Evolutionary conservation across 2,888 invertebrate genomes (phyloP), one percentile per base, ranked within the genome.

Genomic region (Myopa tessellatipennis): DNA sequence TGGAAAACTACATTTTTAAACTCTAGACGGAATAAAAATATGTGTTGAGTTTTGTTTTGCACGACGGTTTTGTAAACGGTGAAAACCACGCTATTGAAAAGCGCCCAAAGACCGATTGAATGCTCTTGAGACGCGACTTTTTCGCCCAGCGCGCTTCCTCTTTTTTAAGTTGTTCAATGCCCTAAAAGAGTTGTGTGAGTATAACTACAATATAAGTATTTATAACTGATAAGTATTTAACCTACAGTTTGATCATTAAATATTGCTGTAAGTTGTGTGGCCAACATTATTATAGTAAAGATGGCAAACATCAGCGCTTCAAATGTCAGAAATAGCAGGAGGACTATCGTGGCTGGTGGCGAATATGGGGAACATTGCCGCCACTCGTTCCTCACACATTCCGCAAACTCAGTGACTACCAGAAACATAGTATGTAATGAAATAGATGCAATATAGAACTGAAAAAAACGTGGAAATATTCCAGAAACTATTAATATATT

Each of bases 391-490:
- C 94, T 92, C 72, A 99, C 94, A 87, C 99, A 99, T 82, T 94
- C 94, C 79, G 98, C 93, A 88, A 99, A 98, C 90, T 99, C 98
- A 89, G 96, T 95, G 81, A 98, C 92, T 4, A 97, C 94, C 88
- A 99, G 91, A 85, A 96, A 94, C 83, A 99, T 92, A 16, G 98
- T 95, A 91, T 99, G 98, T 82, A 96, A 90, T 69, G 98, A 99
- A 90, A 99, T 95, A 76, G 95, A 92, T n/a, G 98, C 99, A 85
- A 99, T 98, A 90, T 99, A 99, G 89, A 99, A 94, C 98, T 98
- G 91, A 73, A 65, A 50, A n/a, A 65, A 50, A 38, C 36, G 34
- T 4, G 34, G 34, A 34, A 18, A 10, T 26, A 61, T 61, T 65
- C 50, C 8, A 50, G 14, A 14, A 50, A 50, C 14, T 8, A 14